Conservation (phyloP, 2,797 vertebrate genomes). For the Lacerta agilis region DNA sequence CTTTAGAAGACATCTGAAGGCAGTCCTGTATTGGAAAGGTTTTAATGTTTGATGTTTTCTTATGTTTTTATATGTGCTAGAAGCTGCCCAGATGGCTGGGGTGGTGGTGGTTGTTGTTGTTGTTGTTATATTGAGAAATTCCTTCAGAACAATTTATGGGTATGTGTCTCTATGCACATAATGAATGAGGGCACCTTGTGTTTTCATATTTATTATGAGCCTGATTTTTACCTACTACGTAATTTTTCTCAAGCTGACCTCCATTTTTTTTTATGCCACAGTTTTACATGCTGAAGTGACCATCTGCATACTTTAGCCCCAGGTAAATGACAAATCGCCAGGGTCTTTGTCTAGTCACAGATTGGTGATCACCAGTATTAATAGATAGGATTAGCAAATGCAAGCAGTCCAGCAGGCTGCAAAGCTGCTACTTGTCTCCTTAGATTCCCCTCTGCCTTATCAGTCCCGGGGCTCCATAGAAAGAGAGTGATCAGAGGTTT, state of each 20-base stretch:
- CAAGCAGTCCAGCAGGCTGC: constrained; percentile 66
- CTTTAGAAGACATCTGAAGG: no score
- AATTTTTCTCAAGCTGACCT: background rate
- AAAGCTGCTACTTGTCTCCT: constrained; percentile 62
- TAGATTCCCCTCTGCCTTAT: constrained; percentile 65
- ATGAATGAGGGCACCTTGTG: background rate
- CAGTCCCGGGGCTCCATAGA: constrained; percentile 52
- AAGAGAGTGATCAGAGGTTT: constrained; percentile 44
- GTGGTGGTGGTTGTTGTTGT: no score
- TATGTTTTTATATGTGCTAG: no score
- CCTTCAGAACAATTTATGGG: background rate
- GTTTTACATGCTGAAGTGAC: background rate
- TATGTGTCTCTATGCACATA: background rate
- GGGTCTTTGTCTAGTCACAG: constrained; percentile 66
- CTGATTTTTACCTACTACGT: background rate
- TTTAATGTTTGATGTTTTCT: no score
- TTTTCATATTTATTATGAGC: background rate
- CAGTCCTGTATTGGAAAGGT: no score
- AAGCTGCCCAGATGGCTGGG: no score
- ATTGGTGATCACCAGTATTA: constrained; percentile 71
- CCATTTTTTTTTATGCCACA: background rate
- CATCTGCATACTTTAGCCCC: constrained; percentile 5
- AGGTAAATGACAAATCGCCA: constrained; percentile 49
- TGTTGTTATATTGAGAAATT: no score
- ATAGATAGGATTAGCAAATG: constrained; percentile 83